Evolutionary conservation across 2,797 vertebrate species (phyloP).

Genomic region (Meda fulgida): DNA sequence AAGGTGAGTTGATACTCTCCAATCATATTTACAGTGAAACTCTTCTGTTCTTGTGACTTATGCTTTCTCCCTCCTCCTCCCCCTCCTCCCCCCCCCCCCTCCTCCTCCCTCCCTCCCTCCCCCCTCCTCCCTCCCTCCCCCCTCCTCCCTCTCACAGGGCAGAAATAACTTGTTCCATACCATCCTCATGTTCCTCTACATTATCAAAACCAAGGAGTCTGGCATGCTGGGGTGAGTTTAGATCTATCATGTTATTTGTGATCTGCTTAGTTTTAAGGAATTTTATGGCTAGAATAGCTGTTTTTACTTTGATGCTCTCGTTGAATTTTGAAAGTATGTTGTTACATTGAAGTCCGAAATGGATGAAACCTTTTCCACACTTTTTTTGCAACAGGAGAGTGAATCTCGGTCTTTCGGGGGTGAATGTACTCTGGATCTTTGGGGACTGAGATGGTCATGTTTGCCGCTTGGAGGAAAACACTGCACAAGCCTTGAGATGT

Average conservation of each 20-base stretch:
- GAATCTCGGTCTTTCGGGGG: constrained; percentile 93
- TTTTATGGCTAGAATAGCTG: not conserved
- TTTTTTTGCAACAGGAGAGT: constrained; percentile 82
- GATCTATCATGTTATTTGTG: not conserved
- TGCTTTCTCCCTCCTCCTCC: constrained; percentile 35
- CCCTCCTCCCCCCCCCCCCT: no score
- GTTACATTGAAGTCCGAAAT: not conserved
- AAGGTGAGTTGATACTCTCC: constrained; percentile 79
- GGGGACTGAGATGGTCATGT: constrained; percentile 77
- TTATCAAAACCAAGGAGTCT: constrained; percentile 96
- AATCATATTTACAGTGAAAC: not conserved
- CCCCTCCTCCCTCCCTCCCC: no score
- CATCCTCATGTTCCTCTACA: constrained; percentile 94
- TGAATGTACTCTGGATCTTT: constrained; percentile 97
- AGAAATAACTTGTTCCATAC: constrained; percentile 98
- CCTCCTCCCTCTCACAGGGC: constrained; percentile 78
- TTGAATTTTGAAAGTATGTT: not conserved
- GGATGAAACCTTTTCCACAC: not conserved
- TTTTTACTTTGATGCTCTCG: not conserved
- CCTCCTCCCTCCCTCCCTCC: no score
- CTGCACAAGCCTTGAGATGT: constrained; percentile 24
- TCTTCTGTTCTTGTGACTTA: constrained; percentile 17
- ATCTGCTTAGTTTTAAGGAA: not conserved
- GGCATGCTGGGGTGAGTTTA: constrained; percentile 95
- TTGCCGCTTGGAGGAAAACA: constrained; percentile 3